Evolutionary conservation across 2,113 vertebrate genomes (phyloP), one percentile per base, ranked within the genome.

Genomic region (Egretta garzetta): DNA sequence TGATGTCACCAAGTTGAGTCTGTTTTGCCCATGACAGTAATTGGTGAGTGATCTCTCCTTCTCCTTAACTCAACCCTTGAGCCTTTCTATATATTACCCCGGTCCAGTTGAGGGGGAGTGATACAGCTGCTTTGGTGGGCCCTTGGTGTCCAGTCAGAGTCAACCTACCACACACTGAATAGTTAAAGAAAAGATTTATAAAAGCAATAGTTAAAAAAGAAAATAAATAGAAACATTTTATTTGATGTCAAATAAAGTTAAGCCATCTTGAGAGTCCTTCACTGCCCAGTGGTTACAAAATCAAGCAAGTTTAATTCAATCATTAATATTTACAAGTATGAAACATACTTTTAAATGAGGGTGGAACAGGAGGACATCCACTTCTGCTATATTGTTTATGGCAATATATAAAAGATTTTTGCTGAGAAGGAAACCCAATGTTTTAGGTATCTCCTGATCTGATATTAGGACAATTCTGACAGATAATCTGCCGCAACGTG

Each of bases 321-420:
- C 18, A 22, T 45, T 73, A 24, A 33, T 33, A 35, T 6, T 21
- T 71, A 33, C 2, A 1, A 67, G 0, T 41, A 47, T 30, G 13
- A 39, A 77, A 67, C 27, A 67, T 26, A n/a, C 5, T 41, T 85
- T 39, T 22, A 50, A 4, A 8, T 56, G 15, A 62, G 2, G 7
- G 26, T 67, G 10, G 4, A 45, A 12, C 45, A 18, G 21, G 15
- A 86, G 2, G 8, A 50, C 0, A 0, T 30, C 13, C 14, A 35
- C 32, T 90, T 86, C 14, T 56, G 45, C 8, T 21, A 1, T 26
- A n/a, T 17, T 24, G 15, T 72, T 77, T 39, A 45, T 18, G 4
- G 6, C 8, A 73, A 12, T 58, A 24, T 6, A 3, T 22, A 12
- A 5, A 1, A 82, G 4, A 52, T 28, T 73, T 77, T 68, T 86